Conservation (phyloP, 2,113 vertebrate genomes). For the Daphoenositta chrysoptera region DNA sequence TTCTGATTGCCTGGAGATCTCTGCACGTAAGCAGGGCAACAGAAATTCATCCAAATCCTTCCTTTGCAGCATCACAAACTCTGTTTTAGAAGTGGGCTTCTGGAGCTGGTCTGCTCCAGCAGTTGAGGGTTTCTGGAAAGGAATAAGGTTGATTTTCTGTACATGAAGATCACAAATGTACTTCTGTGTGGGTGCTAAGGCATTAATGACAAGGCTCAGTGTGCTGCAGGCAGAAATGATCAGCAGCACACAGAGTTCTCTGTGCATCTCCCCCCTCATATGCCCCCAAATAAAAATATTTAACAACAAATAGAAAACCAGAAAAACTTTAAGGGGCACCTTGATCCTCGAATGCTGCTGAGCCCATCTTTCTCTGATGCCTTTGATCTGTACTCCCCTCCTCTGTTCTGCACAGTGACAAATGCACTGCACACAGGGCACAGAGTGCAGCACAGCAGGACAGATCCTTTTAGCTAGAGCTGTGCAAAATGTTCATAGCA, state of each 20-base stretch:
- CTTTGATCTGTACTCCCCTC: conserved; percentile 61
- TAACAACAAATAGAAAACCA: conserved; percentile 9
- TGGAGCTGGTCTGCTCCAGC: background rate
- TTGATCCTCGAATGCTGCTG: conserved; percentile 29
- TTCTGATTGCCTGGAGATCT: conserved; percentile 35
- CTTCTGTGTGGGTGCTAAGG: background rate
- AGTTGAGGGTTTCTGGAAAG: background rate
- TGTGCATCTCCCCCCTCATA: background rate
- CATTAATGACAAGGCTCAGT: background rate
- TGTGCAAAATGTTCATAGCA: conserved; percentile 63
- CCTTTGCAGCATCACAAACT: background rate
- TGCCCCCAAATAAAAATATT: conserved; percentile 1
- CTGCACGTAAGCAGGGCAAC: background rate
- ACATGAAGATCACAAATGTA: background rate
- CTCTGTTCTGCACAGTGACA: conserved; percentile 62
- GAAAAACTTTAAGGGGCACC: conserved; percentile 45
- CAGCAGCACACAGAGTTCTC: background rate
- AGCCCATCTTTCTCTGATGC: conserved; percentile 25
- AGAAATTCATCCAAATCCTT: conserved; percentile 28
- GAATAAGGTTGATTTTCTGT: background rate
- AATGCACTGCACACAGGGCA: conserved; percentile 53
- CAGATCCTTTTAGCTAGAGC: conserved; percentile 48
- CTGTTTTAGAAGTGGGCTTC: background rate
- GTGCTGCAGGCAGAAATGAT: background rate
- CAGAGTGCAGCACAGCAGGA: conserved; percentile 64